These are phyloP conservation scores for Aspiorhynchus laticeps DNA, from an alignment of 2,113 vertebrate genomes.

Conservation along the genomic window DNA sequence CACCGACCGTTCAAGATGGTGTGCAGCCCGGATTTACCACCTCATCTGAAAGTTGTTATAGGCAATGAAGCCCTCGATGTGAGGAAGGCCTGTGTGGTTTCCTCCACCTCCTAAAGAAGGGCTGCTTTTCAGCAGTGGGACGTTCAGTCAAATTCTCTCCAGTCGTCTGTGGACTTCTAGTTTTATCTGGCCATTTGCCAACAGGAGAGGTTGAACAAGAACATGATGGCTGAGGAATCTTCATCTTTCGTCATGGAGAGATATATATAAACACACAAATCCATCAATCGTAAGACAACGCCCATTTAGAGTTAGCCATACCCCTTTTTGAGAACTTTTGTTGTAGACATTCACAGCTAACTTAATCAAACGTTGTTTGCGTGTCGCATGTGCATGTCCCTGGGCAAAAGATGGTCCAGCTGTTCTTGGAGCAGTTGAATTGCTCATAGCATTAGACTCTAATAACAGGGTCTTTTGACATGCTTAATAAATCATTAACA, in stretches of 20 bases:
- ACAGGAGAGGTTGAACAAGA: background rate
- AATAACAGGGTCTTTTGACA: conserved; percentile 52
- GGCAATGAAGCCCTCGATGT: background rate
- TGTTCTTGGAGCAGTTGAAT: conserved; percentile 47
- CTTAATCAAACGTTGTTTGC: conserved; percentile 9
- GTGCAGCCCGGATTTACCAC: background rate
- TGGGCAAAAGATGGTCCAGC: conserved; percentile 44
- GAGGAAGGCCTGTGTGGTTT: conserved; percentile 33
- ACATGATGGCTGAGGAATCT: conserved; percentile 34
- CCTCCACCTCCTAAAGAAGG: conserved; percentile 10
- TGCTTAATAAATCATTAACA: conserved; percentile 53
- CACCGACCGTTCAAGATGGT: background rate
- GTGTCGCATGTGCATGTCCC: conserved; percentile 28
- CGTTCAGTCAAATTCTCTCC: conserved; percentile 19
- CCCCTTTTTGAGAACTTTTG: conserved; percentile 14
- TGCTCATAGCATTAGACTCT: conserved; percentile 43
- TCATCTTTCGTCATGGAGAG: conserved; percentile 6
- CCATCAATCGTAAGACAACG: background rate
- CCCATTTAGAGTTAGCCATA: background rate
- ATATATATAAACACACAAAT: conserved; percentile 16
- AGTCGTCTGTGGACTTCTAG: background rate
- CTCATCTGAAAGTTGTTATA: conserved; percentile 19
- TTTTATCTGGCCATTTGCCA: conserved; percentile 40
- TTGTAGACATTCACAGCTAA: conserved; percentile 3
- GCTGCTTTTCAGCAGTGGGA: conserved; percentile 15